These are phyloP conservation scores for Psilopsiagon aurifrons DNA, from an alignment of 2,113 vertebrate genomes.

Conservation along the genomic window DNA sequence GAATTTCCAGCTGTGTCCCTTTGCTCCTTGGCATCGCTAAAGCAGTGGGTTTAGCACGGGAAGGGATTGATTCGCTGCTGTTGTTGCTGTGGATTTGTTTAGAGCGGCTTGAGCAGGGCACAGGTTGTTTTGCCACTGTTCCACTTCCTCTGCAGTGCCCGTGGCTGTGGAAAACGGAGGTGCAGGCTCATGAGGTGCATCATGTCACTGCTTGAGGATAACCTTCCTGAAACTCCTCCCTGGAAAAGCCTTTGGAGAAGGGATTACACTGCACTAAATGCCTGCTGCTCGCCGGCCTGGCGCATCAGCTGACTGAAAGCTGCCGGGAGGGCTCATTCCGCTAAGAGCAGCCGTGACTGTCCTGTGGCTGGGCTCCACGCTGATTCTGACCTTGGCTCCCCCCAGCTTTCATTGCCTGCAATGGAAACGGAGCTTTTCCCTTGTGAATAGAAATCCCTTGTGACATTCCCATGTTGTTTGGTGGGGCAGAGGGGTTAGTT, in stretches of 20 bases:
- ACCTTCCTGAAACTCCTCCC: neutral
- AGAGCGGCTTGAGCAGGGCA: neutral
- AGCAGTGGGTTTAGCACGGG: neutral
- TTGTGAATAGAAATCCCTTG: neutral
- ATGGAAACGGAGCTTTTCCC: neutral
- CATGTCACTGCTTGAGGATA: neutral
- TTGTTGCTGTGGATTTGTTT: neutral
- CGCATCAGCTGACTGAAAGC: neutral
- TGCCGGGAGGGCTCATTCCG: neutral
- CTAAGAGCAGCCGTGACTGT: neutral
- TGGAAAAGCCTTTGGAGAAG: neutral
- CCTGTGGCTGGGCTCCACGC: neutral
- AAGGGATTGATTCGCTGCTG: neutral
- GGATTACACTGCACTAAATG: neutral
- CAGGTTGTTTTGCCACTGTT: neutral
- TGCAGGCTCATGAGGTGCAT: neutral
- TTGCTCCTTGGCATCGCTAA: neutral
- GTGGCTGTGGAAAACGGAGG: neutral
- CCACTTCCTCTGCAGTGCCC: neutral
- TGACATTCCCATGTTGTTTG: accelerated
- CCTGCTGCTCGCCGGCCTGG: neutral
- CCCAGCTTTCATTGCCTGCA: neutral
- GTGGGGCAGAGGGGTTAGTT: neutral
- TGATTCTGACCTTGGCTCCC: slow-evolving; percentile 21
- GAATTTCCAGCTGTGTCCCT: neutral